A percentile compares a stretch with the other conserved stretches of the same genome.
phyloP scores from a whole-genome alignment of 2,113 vertebrate genomes.

The Panthera tigris region DNA sequence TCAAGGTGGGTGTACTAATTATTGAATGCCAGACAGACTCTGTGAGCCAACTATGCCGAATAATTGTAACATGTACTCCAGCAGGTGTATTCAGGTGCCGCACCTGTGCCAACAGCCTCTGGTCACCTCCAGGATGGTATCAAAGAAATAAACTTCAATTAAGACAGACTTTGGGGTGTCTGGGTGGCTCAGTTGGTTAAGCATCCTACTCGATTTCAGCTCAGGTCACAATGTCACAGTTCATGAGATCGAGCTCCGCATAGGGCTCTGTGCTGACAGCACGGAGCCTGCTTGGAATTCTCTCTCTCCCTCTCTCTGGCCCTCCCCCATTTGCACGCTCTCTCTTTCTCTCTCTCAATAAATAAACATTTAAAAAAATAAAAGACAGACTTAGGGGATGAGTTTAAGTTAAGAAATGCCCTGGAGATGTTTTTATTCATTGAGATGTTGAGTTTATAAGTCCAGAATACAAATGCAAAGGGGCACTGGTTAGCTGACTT shows the following conservation, averaged over 20 bases:
- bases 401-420: neutral
- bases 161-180: neutral
- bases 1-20: neutral
- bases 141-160: neutral
- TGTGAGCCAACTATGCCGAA: neutral
- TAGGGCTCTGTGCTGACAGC: too few species aligned
- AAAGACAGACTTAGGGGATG: neutral
- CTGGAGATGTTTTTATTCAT: neutral
- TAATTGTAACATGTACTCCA: neutral
- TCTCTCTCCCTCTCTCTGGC: too few species aligned
- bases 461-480: neutral
- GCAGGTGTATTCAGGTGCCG: too few species aligned
- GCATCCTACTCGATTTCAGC: too few species aligned
- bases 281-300: too few species aligned
- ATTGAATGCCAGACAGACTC: neutral
- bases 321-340: too few species aligned
- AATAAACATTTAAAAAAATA: too few species aligned
- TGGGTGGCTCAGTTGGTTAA: too few species aligned
- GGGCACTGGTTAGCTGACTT: slow-evolving; percentile 24
- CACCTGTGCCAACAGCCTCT: neutral
- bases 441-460: slow-evolving; percentile 11
- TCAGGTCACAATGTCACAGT: too few species aligned
- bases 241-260: too few species aligned
- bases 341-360: too few species aligned
- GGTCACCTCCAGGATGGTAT: neutral